phyloP scores from a whole-genome alignment of 2,888 invertebrate genomes.

The Polydrusus pterygomalis region DNA sequence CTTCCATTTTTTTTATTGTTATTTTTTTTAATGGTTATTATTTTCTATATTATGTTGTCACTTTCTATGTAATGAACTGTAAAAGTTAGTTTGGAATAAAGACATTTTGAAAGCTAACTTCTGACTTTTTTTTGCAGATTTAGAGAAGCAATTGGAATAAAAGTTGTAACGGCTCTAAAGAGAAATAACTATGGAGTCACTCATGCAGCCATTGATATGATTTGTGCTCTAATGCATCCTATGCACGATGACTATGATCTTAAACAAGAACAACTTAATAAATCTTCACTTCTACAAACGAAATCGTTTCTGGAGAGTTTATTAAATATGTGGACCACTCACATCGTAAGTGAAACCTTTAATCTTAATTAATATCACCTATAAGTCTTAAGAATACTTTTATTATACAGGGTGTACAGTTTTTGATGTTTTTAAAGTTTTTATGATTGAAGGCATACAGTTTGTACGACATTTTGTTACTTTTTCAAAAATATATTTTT shows the following conservation, averaged over 20 bases:
- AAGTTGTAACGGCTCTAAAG: conserved; percentile 92
- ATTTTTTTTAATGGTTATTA: no score
- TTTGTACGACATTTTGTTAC: no score
- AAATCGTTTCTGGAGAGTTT: conserved; percentile 93
- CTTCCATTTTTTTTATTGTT: no score
- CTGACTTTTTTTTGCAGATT: conserved; percentile 76
- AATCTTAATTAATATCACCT: background rate
- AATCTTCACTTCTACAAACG: conserved; percentile 94
- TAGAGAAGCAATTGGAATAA: conserved; percentile 94
- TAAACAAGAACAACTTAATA: conserved; percentile 98
- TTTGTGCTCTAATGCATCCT: conserved; percentile 98
- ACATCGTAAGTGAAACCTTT: conserved; percentile 83
- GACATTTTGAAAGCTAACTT: no score
- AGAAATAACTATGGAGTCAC: conserved; percentile 92
- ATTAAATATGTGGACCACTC: conserved; percentile 94
- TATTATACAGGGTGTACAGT: no score
- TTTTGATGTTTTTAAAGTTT: no score
- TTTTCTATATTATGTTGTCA: no score
- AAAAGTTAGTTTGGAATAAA: no score
- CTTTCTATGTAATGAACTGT: no score
- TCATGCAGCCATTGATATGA: conserved; percentile 97
- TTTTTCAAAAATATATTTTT: no score
- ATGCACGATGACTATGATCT: conserved; percentile 98
- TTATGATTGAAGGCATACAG: no score
- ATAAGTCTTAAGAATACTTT: background rate